Evolutionary conservation across 2,113 vertebrate species (phyloP).

Genomic region (Neodon shergylaensis): DNA sequence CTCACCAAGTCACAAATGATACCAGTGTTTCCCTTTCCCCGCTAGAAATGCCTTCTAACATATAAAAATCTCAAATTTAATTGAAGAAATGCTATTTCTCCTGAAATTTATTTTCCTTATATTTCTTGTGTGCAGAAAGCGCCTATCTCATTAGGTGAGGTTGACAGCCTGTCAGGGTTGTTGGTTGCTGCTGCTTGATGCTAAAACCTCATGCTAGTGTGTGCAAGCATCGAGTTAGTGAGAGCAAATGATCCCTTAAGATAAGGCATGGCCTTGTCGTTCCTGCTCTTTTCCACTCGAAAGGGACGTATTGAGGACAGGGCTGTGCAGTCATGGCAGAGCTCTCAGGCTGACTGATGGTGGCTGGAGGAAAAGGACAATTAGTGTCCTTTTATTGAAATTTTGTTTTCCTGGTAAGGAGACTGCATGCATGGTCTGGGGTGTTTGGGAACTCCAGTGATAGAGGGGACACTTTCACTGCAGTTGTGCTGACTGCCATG

Average conservation of each 20-base stretch:
- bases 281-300: not conserved
- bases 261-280: rapidly evolving
- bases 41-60: not conserved
- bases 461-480: not conserved
- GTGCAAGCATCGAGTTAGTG: not conserved
- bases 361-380: not conserved
- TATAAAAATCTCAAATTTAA: constrained; percentile 28
- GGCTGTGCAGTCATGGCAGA: rapidly evolving
- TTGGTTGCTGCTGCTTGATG: no score
- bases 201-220: not conserved
- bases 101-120: not conserved
- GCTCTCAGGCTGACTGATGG: not conserved
- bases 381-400: not conserved
- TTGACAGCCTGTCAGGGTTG: not conserved
- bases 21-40: not conserved
- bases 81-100: not conserved
- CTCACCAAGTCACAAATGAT: constrained; percentile 39
- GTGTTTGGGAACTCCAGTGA: not conserved
- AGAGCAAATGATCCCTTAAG: not conserved
- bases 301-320: not conserved
- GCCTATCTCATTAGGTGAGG: not conserved
- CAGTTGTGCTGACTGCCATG: not conserved
- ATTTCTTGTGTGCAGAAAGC: not conserved
- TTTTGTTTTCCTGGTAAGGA: constrained; percentile 27
- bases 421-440: not conserved